phyloP scores from a whole-genome alignment of 2,797 vertebrate genomes.

The Eulemur mongoz region DNA sequence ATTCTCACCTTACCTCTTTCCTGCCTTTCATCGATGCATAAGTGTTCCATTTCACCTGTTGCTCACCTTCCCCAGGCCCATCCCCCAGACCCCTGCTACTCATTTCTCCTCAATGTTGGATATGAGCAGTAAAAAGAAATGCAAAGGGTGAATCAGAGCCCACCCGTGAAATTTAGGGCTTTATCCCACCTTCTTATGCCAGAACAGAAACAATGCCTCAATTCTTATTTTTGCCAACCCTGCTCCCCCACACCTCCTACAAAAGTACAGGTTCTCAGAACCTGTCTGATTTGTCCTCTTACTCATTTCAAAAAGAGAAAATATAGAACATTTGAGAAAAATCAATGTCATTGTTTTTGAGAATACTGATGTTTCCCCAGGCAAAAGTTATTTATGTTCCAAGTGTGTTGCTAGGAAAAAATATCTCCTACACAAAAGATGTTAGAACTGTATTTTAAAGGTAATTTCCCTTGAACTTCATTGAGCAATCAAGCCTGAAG shows the following conservation, averaged over 20 bases:
- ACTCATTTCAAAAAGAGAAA: slow-evolving; percentile 47
- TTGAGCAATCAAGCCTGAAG: slow-evolving; percentile 6
- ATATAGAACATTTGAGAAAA: slow-evolving; percentile 35
- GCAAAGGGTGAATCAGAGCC: slow-evolving; percentile 29
- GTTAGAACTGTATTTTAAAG: slow-evolving; percentile 43
- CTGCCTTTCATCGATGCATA: not conserved
- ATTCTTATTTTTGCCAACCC: slow-evolving; percentile 21
- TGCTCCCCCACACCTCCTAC: slow-evolving; percentile 41
- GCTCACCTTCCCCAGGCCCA: not conserved
- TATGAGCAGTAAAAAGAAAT: not conserved
- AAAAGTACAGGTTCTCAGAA: slow-evolving; percentile 45
- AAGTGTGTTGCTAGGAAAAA: slow-evolving; percentile 38
- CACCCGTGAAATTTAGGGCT: not conserved
- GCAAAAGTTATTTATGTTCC: slow-evolving; percentile 34
- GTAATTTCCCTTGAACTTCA: slow-evolving; percentile 44
- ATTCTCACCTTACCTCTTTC: not conserved
- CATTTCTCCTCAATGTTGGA: not conserved
- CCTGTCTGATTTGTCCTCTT: slow-evolving; percentile 40
- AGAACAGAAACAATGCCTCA: slow-evolving; percentile 55
- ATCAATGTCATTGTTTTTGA: slow-evolving; percentile 49
- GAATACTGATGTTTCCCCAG: slow-evolving; percentile 41
- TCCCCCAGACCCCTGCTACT: not conserved
- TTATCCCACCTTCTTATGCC: not conserved
- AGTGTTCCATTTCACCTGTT: not conserved
- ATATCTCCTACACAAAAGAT: not conserved